These are phyloP conservation scores for Trididemnum nubilum DNA, from an alignment of 23 tunicate species.

Conservation along the genomic window DNA sequence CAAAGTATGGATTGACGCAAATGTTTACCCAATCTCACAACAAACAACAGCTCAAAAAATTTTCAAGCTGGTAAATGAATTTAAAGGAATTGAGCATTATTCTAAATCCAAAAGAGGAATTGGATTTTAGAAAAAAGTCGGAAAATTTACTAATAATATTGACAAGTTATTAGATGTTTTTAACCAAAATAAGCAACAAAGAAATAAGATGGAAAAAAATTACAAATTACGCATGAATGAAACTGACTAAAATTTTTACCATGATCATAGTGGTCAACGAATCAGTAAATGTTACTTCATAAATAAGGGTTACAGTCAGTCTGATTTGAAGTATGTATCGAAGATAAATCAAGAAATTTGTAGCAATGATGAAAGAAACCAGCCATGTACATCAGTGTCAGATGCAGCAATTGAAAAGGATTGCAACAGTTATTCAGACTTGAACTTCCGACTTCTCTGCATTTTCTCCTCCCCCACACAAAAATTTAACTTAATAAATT, in stretches of 20 bases:
- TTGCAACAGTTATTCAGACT: background rate
- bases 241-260: background rate
- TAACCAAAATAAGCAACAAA: slow-evolving; percentile 6
- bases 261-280: background rate
- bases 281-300: slow-evolving; percentile 4
- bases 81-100: background rate
- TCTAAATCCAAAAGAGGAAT: slow-evolving; percentile 4
- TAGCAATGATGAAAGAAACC: slow-evolving; percentile 5
- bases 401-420: slow-evolving; percentile 10
- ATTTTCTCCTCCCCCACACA: slow-evolving; percentile 11
- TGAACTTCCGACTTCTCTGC: slow-evolving; percentile 2
- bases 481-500: background rate
- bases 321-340: background rate
- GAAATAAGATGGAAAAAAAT: slow-evolving; percentile 1
- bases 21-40: slow-evolving; percentile 2
- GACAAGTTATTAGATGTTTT: slow-evolving; percentile 5
- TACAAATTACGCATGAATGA: slow-evolving; percentile 19
- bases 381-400: slow-evolving; percentile 21
- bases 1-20: slow-evolving; percentile 4
- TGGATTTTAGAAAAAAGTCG: background rate
- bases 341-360: background rate
- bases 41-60: background rate
- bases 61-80: background rate
- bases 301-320: background rate
- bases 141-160: background rate